These are phyloP conservation scores for Hermaeophaga mercurialis DNA, from an alignment of 2,888 invertebrate genomes.

Conservation along the genomic window DNA sequence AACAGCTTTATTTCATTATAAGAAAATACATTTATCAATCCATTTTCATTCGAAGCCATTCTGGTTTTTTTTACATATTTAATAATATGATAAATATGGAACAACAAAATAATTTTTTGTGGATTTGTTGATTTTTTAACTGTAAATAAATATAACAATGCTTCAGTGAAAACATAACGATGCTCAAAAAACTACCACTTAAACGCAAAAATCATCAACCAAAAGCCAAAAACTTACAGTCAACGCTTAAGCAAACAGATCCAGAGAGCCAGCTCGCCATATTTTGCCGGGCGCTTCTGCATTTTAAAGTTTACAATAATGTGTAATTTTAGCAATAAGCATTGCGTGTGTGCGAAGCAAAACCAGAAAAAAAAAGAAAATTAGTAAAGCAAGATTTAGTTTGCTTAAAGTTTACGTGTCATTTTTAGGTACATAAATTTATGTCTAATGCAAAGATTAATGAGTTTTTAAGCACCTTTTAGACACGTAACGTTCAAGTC, in stretches of 20 bases:
- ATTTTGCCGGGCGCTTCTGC: constrained; percentile 56
- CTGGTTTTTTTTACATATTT: too few species aligned
- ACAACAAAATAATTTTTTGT: too few species aligned
- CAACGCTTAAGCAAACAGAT: constrained; percentile 54
- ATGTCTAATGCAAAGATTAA: not conserved
- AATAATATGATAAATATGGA: too few species aligned
- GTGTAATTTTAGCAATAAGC: constrained; percentile 49
- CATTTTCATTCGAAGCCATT: too few species aligned
- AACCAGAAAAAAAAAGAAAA: constrained; percentile 46
- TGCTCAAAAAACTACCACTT: not conserved
- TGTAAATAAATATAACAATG: too few species aligned
- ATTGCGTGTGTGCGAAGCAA: constrained; percentile 51
- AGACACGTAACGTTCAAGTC: constrained; percentile 26
- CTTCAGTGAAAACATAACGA: not conserved
- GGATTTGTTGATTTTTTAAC: too few species aligned
- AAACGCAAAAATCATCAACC: constrained; percentile 18
- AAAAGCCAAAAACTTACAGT: constrained; percentile 35
- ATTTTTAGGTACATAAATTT: not conserved
- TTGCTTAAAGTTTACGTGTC: not conserved
- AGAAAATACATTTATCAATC: too few species aligned
- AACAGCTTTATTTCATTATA: too few species aligned
- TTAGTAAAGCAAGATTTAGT: constrained; percentile 25
- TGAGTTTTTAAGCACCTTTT: not conserved
- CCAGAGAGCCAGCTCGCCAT: constrained; percentile 56
- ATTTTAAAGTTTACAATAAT: constrained; percentile 31